A percentile compares a stretch with the other conserved stretches of the same genome.
phyloP scores from a whole-genome alignment of 1,140 invertebrate genomes.

The Drosophila ironensis region DNA sequence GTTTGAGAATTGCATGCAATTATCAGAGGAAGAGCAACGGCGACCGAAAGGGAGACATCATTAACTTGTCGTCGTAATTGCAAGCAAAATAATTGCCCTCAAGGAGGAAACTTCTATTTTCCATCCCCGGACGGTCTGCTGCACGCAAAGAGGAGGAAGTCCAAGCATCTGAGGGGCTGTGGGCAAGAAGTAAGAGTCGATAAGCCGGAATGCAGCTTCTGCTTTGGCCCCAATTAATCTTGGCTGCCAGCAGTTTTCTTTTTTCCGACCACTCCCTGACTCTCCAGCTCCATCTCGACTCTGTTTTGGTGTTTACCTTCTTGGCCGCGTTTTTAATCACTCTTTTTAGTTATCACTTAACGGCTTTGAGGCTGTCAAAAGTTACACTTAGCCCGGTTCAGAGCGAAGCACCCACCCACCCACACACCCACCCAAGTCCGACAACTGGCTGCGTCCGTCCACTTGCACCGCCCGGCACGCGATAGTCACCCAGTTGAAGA shows the following conservation, averaged over 20 bases:
- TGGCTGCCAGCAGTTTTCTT: slow-evolving; percentile 29
- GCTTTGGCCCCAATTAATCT: slow-evolving; percentile 45
- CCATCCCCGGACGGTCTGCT: not conserved
- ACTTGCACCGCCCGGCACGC: slow-evolving; percentile 24
- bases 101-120: slow-evolving; percentile 7
- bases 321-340: slow-evolving; percentile 23
- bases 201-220: slow-evolving; percentile 42
- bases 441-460: not conserved
- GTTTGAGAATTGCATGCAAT: slow-evolving; percentile 31
- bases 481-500: slow-evolving; percentile 1
- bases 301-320: slow-evolving; percentile 17
- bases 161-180: not conserved
- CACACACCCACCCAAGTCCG: not conserved
- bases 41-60: slow-evolving; percentile 18
- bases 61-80: slow-evolving; percentile 50
- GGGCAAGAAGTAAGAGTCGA: slow-evolving; percentile 16
- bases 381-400: slow-evolving; percentile 59
- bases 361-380: slow-evolving; percentile 64
- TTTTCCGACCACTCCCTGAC: not conserved
- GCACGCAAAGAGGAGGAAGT: slow-evolving; percentile 2
- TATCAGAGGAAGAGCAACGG: slow-evolving; percentile 13
- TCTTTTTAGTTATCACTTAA: slow-evolving; percentile 48
- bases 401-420: slow-evolving; percentile 22
- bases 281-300: no score
- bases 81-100: slow-evolving; percentile 39